Evolutionary conservation across 2,797 vertebrate species (phyloP).

Genomic region (Pelobates cultripes): DNA sequence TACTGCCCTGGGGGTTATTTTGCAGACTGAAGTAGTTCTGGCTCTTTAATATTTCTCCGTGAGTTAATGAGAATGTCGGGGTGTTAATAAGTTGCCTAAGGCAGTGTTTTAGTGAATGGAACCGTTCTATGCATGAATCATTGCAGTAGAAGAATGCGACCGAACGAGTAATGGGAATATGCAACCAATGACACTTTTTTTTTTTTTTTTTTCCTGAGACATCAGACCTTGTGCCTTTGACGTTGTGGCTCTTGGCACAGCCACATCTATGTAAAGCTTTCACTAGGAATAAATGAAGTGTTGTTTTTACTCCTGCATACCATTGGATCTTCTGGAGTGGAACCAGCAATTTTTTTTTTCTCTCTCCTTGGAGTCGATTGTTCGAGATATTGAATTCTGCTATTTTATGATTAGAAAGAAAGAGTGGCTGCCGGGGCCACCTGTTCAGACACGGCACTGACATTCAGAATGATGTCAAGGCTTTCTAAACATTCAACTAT

Average conservation of each 20-base stretch:
- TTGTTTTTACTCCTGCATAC: background rate
- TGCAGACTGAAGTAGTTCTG: too few relatives aligned
- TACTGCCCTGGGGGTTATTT: too few relatives aligned
- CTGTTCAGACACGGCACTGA: background rate
- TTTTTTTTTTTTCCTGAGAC: too few relatives aligned
- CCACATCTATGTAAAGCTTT: too few relatives aligned
- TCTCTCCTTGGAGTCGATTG: too few relatives aligned
- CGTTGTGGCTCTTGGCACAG: too few relatives aligned
- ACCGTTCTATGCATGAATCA: slow-evolving; percentile 25
- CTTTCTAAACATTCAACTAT: background rate
- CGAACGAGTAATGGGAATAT: slow-evolving; percentile 22
- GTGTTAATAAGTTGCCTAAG: slow-evolving; percentile 48
- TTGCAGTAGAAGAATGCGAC: slow-evolving; percentile 28
- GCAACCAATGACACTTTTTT: background rate
- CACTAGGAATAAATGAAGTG: too few relatives aligned
- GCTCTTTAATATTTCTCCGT: background rate
- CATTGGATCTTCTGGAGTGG: background rate
- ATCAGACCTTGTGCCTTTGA: too few relatives aligned
- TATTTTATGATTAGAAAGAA: background rate
- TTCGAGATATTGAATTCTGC: background rate
- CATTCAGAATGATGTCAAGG: background rate
- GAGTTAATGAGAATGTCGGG: slow-evolving; percentile 43
- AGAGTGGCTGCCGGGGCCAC: background rate
- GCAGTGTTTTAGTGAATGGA: slow-evolving; percentile 35
- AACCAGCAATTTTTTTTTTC: background rate